A percentile compares a stretch with the other conserved stretches of the same genome.
phyloP scores from a whole-genome alignment of 2,888 invertebrate genomes.

The Acanthosepion lycidas region DNA sequence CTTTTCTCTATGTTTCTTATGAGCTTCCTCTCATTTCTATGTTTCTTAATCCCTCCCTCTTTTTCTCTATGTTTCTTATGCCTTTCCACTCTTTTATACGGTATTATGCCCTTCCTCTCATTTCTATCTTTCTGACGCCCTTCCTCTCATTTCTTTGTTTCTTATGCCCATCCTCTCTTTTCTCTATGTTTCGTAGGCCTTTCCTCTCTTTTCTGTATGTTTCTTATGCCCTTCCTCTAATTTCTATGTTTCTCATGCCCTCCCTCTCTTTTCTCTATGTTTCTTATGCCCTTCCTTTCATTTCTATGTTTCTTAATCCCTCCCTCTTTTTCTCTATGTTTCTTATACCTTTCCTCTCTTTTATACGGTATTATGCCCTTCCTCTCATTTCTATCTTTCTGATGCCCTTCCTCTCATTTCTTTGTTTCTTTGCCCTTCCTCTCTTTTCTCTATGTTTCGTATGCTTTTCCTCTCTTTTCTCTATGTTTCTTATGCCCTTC shows the following conservation, averaged over 20 bases:
- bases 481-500: too few species aligned
- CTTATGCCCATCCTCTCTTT: not conserved
- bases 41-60: not conserved
- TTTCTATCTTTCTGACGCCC: too few species aligned
- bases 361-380: too few species aligned
- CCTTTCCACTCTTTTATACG: too few species aligned
- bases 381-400: too few species aligned
- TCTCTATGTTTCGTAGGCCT: not conserved
- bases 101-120: too few species aligned
- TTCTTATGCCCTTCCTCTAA: too few species aligned
- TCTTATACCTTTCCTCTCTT: not conserved
- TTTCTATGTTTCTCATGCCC: too few species aligned
- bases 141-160: not conserved
- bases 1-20: not conserved
- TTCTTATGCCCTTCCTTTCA: accelerated
- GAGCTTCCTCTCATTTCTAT: not conserved
- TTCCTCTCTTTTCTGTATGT: not conserved
- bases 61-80: not conserved
- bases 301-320: too few species aligned
- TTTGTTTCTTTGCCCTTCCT: not conserved
- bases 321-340: not conserved
- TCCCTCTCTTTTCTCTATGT: not conserved
- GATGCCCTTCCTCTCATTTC: not conserved
- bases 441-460: not conserved
- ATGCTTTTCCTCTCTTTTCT: not conserved